Percentiles rank a stretch among this genome's conserved stretches.
phyloP scores from a whole-genome alignment of 2,797 vertebrate species.

The Enteromius anoplus region DNA sequence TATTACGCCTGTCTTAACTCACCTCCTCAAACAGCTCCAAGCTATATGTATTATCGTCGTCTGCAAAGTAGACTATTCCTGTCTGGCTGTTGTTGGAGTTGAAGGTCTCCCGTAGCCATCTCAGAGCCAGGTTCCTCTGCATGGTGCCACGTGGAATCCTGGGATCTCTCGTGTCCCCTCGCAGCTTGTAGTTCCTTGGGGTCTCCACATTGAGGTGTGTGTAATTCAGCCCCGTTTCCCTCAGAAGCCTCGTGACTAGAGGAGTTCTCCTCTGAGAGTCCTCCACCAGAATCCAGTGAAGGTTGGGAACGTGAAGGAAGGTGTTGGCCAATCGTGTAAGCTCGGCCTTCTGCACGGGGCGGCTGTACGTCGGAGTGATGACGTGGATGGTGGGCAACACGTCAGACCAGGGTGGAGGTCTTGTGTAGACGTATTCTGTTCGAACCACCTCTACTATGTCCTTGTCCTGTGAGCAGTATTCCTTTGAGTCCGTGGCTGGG shows the following conservation, averaged over 20 bases:
- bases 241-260: slow-evolving; percentile 88
- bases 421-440: slow-evolving; percentile 96
- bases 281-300: slow-evolving; percentile 98
- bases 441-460: slow-evolving; percentile 98
- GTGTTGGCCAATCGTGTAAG: slow-evolving; percentile 94
- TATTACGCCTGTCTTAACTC: slow-evolving; percentile 45
- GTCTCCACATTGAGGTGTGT: slow-evolving; percentile 98
- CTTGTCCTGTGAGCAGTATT: slow-evolving; percentile 94
- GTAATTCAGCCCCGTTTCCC: slow-evolving; percentile 94
- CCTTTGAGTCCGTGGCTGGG: slow-evolving; percentile 88
- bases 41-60: slow-evolving; percentile 97
- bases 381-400: slow-evolving; percentile 95
- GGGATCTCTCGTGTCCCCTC: slow-evolving; percentile 91
- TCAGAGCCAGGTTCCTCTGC: slow-evolving; percentile 94
- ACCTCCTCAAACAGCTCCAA: slow-evolving; percentile 98
- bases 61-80: slow-evolving; percentile 93
- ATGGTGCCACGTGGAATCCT: slow-evolving; percentile 95
- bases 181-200: slow-evolving; percentile 93
- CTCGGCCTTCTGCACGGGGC: slow-evolving; percentile 96
- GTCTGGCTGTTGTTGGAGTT: slow-evolving; percentile 89
- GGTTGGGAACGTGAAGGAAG: slow-evolving; percentile 92
- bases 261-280: slow-evolving; percentile 89
- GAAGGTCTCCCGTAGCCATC: slow-evolving; percentile 95
- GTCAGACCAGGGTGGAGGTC: slow-evolving; percentile 95
- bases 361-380: slow-evolving; percentile 96